phyloP scores from a whole-genome alignment of 2,888 invertebrate species.

The Seira sanloemensis region DNA sequence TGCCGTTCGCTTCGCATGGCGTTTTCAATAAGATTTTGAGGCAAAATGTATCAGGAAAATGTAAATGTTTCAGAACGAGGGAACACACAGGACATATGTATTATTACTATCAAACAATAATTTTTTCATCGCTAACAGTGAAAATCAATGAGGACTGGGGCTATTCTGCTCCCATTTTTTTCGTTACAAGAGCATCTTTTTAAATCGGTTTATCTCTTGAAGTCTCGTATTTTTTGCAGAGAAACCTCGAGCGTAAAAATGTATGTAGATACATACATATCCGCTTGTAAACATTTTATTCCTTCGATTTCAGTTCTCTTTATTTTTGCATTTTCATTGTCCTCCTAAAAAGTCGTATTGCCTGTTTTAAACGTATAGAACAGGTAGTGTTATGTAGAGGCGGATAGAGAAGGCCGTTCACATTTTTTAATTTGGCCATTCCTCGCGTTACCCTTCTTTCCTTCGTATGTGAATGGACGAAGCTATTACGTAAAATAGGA shows the following conservation, averaged over 20 bases:
- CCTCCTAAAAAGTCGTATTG: neutral
- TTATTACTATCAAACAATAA: conserved; percentile 13
- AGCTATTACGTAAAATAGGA: conserved; percentile 49
- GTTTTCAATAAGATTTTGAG: neutral
- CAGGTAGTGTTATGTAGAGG: neutral
- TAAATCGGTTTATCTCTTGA: too few relatives aligned
- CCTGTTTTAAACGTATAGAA: neutral
- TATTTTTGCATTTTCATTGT: neutral
- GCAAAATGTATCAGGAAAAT: too few relatives aligned
- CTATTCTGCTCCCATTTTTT: too few relatives aligned
- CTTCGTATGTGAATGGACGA: neutral
- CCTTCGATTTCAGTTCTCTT: neutral
- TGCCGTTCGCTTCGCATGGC: neutral
- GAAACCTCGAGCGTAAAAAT: neutral
- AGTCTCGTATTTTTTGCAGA: neutral
- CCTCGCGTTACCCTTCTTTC: neutral
- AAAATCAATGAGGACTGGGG: neutral
- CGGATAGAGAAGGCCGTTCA: neutral
- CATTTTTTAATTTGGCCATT: neutral
- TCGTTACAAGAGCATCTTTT: too few relatives aligned
- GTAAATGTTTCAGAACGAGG: neutral
- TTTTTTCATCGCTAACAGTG: too few relatives aligned
- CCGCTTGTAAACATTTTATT: neutral
- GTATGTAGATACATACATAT: neutral
- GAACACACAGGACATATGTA: conserved; percentile 45